Evolutionary conservation across 2,888 invertebrate species (phyloP), one percentile per base, ranked within the genome.

Genomic region (Drosophila borealis): DNA sequence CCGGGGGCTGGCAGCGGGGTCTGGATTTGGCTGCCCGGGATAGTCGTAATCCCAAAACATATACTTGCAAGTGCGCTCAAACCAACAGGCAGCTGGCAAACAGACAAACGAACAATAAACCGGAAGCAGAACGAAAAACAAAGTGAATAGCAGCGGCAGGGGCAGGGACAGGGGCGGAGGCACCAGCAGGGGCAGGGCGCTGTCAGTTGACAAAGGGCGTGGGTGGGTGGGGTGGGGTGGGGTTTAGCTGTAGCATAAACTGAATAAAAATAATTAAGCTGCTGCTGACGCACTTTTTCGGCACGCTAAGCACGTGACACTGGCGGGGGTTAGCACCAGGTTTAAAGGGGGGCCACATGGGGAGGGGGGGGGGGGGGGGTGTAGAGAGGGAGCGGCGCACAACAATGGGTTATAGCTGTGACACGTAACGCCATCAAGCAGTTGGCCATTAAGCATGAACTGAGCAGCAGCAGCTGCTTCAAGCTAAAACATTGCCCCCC

Each of bases 251-350:
- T 68, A 60, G 77, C 77, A 62, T 59, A 74, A 74, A 78, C 68
- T 78, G 78, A 73, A 81, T 87, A 83, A 83, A 83, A 87, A 83
- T 83, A 83, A 83, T 83, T 87, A 83, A 83, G 87, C 87, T 75
- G 78, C 87, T 86, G 87, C 84, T 81, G 83, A 83, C 83, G 83
- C 83, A 83, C 81, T 83, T 86, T 87, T 83, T 84, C 77, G 81
- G 84, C 78, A 83, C 79, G 84, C 87, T 45, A 67, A 72, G 80
- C 84, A 83, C 83, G 83, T 83, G 84, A 81, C 81, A 64, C 45
- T 2, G 11, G 57, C 36, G 14, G 19, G 5, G 13, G 8, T 8
- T 25, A 17, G 36, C 4, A n/a, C 36, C 19, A 4, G 49, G 4
- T 21, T 6, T 2, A 19, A 11, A 14, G 3, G 14, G 49, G 19